These are phyloP conservation scores for Champsocephalus esox DNA, from an alignment of 2,797 vertebrate genomes.

Conservation along the genomic window DNA sequence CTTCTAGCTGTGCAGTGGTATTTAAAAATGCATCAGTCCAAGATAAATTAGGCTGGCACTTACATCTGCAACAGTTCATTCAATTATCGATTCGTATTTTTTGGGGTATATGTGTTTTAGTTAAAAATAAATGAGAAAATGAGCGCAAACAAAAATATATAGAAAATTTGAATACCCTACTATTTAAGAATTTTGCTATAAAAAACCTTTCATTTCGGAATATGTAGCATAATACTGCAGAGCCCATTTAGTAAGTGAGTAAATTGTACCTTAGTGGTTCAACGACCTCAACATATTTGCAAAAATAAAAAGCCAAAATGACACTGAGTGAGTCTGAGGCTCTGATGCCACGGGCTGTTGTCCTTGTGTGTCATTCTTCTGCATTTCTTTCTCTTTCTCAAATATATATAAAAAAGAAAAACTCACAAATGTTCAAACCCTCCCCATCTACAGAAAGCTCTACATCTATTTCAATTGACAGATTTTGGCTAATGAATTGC, in stretches of 20 bases:
- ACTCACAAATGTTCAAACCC: neutral
- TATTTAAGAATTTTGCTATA: neutral
- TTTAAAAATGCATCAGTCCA: neutral
- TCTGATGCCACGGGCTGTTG: neutral
- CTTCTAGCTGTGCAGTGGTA: neutral
- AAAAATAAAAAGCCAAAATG: neutral
- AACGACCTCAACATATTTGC: neutral
- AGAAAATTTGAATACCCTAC: neutral
- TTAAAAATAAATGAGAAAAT: no score
- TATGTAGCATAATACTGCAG: neutral
- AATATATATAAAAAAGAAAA: neutral
- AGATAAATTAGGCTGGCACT: neutral
- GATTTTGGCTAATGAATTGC: neutral
- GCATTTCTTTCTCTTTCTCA: no score
- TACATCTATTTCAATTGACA: neutral
- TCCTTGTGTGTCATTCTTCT: neutral
- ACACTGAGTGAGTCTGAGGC: neutral
- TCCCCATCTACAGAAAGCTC: neutral
- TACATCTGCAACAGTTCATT: neutral
- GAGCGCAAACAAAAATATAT: neutral
- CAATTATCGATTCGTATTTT: no score
- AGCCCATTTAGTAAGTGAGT: neutral
- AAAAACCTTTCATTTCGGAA: neutral
- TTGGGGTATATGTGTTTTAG: no score
- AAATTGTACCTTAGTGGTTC: neutral